Percentiles rank a stretch among this genome's conserved stretches.
Conservation (phyloP, 2,113 vertebrate genomes). For the Dipodomys spectabilis region DNA sequence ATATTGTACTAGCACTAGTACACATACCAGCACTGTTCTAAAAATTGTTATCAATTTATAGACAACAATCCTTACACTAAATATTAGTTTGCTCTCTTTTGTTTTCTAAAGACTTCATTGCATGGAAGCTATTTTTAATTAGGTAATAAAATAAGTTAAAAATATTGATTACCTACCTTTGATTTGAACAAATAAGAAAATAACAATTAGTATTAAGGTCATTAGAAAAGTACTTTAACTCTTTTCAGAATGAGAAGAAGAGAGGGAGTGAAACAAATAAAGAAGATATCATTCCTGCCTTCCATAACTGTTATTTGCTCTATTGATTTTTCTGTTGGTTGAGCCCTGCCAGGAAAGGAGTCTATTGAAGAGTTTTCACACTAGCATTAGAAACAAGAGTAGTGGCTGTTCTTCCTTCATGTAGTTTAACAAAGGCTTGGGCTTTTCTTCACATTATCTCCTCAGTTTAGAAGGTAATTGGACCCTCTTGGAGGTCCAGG, state of each 20-base stretch:
- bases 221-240: background rate
- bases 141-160: background rate
- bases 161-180: background rate
- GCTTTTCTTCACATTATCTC: background rate
- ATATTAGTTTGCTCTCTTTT: background rate
- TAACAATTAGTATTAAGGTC: background rate
- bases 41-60: background rate
- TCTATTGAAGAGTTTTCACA: background rate
- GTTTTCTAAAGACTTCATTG: conserved; percentile 15
- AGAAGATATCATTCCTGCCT: background rate
- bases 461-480: background rate
- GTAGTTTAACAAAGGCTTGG: background rate
- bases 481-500: background rate
- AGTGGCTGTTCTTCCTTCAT: background rate
- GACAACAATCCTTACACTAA: background rate
- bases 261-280: background rate
- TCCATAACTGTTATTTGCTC: background rate
- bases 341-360: background rate
- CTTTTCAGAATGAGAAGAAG: background rate
- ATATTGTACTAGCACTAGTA: background rate
- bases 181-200: conserved; percentile 8
- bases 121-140: background rate
- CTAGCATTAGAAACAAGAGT: no score
- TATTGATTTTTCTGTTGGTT: no score
- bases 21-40: background rate